Evolutionary conservation across 2,888 invertebrate species (phyloP), one percentile per base, ranked within the genome.

Genomic region (Lissocephala sabroskyi): DNA sequence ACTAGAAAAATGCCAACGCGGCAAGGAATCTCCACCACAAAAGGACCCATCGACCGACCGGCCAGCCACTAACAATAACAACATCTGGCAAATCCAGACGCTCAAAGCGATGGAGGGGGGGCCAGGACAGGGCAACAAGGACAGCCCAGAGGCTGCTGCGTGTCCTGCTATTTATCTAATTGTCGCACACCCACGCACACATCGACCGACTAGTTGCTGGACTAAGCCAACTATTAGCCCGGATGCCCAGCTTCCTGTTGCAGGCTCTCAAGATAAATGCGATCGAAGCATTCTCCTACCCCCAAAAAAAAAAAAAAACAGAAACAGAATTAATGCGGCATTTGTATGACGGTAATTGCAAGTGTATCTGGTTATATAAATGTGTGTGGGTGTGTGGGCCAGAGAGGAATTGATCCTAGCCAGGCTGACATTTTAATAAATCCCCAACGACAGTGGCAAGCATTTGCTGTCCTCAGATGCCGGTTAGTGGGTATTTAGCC

Each of bases 121-220:
- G 23, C 4, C 4, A 23, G 23, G 7, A n/a, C n/a, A n/a, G n/a
- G n/a, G n/a, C n/a, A n/a, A n/a, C n/a, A n/a, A n/a, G n/a, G n/a
- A n/a, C n/a, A n/a, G 13, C 11, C 7, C 17, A 35, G 46, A 62
- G 37, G 41, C 37, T 42, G 45, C 43, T 57, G 57, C 53, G 57
- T 57, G 57, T 44, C 64, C 56, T 66, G 70, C 67, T 68, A 75
- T 71, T 71, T 71, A 68, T 75, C 68, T 75, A 71, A 71, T 68
- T 71, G 68, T 65, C 63, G 49, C 56, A 60, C 52, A 53, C 52
- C 59, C 50, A 49, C 43, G 59, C 47, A 55, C 19, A 16, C 43
- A 30, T 14, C 28, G 18, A 19, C n/a, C 10, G 18, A 47, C 39
- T 45, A 40, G 33, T 41, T 35, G 26, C 43, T 35, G 39, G 19